These are phyloP conservation scores for Caerostris extrusa DNA, from an alignment of 1,140 invertebrate genomes.

Conservation along the genomic window DNA sequence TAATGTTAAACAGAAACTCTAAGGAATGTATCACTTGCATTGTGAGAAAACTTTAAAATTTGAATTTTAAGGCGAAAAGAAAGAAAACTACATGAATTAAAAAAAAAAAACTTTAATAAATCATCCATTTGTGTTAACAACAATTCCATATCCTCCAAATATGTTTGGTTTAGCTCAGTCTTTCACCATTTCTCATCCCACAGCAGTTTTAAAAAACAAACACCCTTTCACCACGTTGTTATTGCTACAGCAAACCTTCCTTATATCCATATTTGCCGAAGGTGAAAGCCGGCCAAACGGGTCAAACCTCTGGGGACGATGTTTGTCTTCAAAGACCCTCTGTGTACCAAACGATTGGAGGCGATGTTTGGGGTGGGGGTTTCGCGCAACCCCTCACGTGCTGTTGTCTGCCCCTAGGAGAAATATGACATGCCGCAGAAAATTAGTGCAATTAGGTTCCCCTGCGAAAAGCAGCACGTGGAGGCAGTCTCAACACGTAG, in stretches of 20 bases:
- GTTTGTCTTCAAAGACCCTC: constrained; percentile 35
- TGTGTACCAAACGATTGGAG: neutral
- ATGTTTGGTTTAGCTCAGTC: too few relatives aligned
- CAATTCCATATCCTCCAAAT: too few relatives aligned
- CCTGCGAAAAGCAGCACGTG: constrained; percentile 30
- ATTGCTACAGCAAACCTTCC: neutral
- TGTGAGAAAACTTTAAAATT: too few relatives aligned
- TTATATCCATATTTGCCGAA: neutral
- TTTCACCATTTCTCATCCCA: neutral
- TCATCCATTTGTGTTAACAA: too few relatives aligned
- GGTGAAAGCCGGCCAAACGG: constrained; percentile 2
- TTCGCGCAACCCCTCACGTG: neutral
- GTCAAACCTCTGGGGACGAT: neutral
- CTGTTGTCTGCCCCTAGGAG: neutral
- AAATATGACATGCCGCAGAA: constrained; percentile 39
- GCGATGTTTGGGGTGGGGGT: neutral
- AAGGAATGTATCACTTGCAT: too few relatives aligned
- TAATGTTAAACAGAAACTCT: too few relatives aligned
- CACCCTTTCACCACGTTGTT: neutral
- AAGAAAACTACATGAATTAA: too few relatives aligned
- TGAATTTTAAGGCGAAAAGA: too few relatives aligned
- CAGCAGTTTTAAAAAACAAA: constrained; percentile 21
- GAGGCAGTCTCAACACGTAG: constrained; percentile 11
- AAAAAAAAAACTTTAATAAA: too few relatives aligned
- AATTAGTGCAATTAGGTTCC: constrained; percentile 64